Conservation (phyloP, 2,888 invertebrate species). For the Steromphala cineraria region DNA sequence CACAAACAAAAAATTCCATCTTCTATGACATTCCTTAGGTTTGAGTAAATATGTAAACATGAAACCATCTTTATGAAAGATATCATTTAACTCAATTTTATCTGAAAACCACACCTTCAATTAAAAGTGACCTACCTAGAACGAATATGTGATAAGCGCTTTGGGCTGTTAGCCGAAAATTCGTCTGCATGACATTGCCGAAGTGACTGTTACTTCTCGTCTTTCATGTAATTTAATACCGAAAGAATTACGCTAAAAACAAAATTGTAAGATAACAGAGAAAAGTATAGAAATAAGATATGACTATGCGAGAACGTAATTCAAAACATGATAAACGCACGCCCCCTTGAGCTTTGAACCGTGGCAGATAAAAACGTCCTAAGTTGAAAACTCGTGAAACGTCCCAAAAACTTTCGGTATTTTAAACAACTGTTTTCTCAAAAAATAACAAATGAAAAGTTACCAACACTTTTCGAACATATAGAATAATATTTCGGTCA, state of each 20-base stretch:
- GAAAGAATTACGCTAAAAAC: neutral
- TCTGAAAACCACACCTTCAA: neutral
- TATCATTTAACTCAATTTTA: neutral
- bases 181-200: neutral
- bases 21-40: constrained; percentile 5
- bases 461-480: neutral
- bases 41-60: constrained; percentile 15
- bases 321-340: neutral
- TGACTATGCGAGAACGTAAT: neutral
- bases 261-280: neutral
- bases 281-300: neutral
- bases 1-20: constrained; percentile 3
- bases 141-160: neutral
- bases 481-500: neutral
- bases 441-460: neutral
- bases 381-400: constrained; percentile 49
- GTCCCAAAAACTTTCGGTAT: constrained; percentile 33
- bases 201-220: neutral
- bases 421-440: constrained; percentile 1
- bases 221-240: neutral
- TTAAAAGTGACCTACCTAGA: neutral
- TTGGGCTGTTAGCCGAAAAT: neutral
- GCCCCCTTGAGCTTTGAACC: constrained; percentile 33
- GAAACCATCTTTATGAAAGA: neutral
- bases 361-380: constrained; percentile 35